Base-by-base conservation (phyloP, 1,140 invertebrate genomes). In the Lordiphosa mommai region DNA sequence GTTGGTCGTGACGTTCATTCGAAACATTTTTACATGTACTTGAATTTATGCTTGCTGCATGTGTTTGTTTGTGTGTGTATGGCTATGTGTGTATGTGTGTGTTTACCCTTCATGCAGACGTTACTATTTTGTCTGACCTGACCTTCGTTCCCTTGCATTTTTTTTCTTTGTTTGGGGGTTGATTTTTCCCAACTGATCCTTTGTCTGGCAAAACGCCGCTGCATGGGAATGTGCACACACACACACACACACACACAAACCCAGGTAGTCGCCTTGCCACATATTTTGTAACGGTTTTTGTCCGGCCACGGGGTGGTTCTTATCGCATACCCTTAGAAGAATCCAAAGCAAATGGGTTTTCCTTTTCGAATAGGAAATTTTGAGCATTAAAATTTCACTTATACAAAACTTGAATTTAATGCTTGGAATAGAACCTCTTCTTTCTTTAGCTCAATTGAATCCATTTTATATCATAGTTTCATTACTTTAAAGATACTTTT, bases 21-120 rank as follows among this genome's bases (percentile, higher is more conserved):
- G 66, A 64, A 61, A 56, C 64, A 70, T 61, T 48, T 51, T 37
- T 49, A 49, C 30, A 59, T 60, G 59, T 65, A 69, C 73, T 77
- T 61, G 72, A 71, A 69, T 82, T 79, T 80, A 63, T 82, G 56
- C 23, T 64, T 61, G 41, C 68, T 34, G 20, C 33, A 4, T 46
- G 17, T 52, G 44, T 34, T 7, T 55, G 6, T 37, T 4, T 57
- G 33, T 47, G 37, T 58, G 23, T 70, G 66, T 47, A 63, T 44
- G 20, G 57, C 52, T 32, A 64, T 80, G 37, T 58, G 23, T 70
- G 66, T 47, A 63, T 44, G 20, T 52, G 49, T 32, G 60, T 80
- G 74, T 80, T 80, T 80, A 80, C 76, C 76, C 76, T 82, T 82
- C 76, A 76, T 27, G 30, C 50, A 61, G 49, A 59, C 56, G 55